phyloP scores from a whole-genome alignment of 2,797 vertebrate genomes.

The Sciaenops ocellatus region DNA sequence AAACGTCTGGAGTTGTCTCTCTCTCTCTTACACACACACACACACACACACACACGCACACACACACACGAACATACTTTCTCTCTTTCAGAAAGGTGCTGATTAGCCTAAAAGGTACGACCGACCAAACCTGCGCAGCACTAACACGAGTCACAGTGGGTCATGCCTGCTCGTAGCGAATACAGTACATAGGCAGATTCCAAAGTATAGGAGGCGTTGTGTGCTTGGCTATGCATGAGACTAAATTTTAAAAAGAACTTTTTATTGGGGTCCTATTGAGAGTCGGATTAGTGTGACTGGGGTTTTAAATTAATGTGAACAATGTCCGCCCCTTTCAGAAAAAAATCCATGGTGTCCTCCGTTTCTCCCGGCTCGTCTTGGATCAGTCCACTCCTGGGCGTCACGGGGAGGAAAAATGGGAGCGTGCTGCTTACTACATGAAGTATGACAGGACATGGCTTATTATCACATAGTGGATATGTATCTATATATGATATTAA shows the following conservation, averaged over 20 bases:
- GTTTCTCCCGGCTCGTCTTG: conserved; percentile 53
- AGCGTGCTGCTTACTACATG: conserved; percentile 66
- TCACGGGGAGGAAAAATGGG: conserved; percentile 20
- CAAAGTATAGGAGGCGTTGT: conserved; percentile 65
- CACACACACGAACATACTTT: conserved; percentile 32
- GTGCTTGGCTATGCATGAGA: conserved; percentile 87
- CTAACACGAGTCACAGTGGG: conserved; percentile 54
- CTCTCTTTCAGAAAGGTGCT: conserved; percentile 71
- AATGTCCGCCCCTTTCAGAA: conserved; percentile 67
- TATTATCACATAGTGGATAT: conserved; percentile 79
- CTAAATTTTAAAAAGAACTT: conserved; percentile 72
- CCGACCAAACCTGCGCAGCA: conserved; percentile 48
- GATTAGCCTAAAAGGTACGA: conserved; percentile 75
- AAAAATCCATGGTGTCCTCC: conserved; percentile 41
- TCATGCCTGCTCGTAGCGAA: conserved; percentile 68
- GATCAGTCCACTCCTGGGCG: conserved; percentile 44
- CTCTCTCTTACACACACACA: not conserved
- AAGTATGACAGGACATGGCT: conserved; percentile 74
- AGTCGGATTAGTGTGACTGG: conserved; percentile 45
- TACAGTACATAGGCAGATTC: conserved; percentile 68
- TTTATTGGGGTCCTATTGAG: conserved; percentile 68
- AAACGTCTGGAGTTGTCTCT: conserved; percentile 54
- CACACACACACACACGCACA: no score
- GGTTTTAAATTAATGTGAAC: conserved; percentile 75
- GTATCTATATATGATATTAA: conserved; percentile 81